phyloP scores from a whole-genome alignment of 1,140 invertebrate genomes.

The Drosophila sturtevanti region DNA sequence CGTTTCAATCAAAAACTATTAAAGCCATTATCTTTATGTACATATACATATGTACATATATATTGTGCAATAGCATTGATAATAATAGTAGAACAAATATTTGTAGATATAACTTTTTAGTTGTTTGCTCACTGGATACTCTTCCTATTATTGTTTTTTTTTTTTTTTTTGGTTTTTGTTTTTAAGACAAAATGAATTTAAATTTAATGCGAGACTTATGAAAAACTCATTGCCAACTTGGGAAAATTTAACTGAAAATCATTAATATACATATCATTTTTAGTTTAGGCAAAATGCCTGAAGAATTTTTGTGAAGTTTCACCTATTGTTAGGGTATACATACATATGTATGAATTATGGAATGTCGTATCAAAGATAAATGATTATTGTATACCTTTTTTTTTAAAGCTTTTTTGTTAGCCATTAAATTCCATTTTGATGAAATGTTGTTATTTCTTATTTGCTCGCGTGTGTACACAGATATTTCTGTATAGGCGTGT shows the following conservation, averaged over 20 bases:
- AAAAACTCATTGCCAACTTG: neutral
- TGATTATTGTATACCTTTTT: neutral
- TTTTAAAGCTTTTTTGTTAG: neutral
- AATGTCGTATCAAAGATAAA: neutral
- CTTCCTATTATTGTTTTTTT: neutral
- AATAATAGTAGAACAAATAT: constrained; percentile 31
- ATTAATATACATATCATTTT: too few relatives aligned
- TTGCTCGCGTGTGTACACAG: neutral
- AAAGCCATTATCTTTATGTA: neutral
- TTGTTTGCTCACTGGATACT: neutral
- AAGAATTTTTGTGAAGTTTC: too few relatives aligned
- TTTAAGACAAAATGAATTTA: neutral
- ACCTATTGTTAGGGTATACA: neutral
- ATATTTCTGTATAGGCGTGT: too few relatives aligned
- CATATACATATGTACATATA: too few relatives aligned
- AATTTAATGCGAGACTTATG: neutral
- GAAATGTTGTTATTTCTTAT: constrained; percentile 4
- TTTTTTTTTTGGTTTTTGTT: too few relatives aligned
- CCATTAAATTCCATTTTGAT: constrained; percentile 5
- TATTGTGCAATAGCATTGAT: constrained; percentile 20
- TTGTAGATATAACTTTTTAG: neutral
- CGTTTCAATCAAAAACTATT: constrained; percentile 2
- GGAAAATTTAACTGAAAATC: too few relatives aligned
- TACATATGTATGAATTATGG: too few relatives aligned
- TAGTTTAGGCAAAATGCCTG: too few relatives aligned